These are phyloP conservation scores for Drosophila buzzatii DNA, from an alignment of 2,888 invertebrate species.

Conservation along the genomic window DNA sequence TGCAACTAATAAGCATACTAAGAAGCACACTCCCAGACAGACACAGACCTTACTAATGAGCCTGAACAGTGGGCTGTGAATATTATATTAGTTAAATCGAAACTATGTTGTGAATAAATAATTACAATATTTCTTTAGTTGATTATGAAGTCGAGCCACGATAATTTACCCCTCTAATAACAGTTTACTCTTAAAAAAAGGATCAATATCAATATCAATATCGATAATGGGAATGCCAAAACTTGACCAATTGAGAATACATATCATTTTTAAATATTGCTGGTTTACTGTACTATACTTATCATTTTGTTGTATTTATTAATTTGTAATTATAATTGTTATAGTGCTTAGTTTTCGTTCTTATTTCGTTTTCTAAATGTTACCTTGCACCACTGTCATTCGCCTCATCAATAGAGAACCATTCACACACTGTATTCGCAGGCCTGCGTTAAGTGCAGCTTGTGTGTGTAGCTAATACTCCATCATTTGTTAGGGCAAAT, in stretches of 20 bases:
- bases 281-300: too few species aligned
- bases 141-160: not conserved
- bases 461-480: conserved; percentile 52
- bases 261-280: too few species aligned
- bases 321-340: too few species aligned
- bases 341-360: too few species aligned
- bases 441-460: not conserved
- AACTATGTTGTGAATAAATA: not conserved
- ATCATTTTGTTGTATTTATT: too few species aligned
- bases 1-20: conserved; percentile 61
- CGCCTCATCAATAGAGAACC: conserved; percentile 25
- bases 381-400: conserved; percentile 35
- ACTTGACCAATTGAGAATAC: too few species aligned
- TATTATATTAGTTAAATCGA: too few species aligned
- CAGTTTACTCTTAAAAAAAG: too few species aligned
- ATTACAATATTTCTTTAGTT: not conserved
- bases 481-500: conserved; percentile 47
- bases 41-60: conserved; percentile 14
- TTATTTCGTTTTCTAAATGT: too few species aligned
- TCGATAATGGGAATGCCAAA: too few species aligned
- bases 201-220: too few species aligned
- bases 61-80: conserved; percentile 27
- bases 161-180: too few species aligned
- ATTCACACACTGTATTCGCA: conserved; percentile 7
- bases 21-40: conserved; percentile 28